Percentiles rank a stretch among this genome's conserved stretches.
Evolutionary conservation across 2,888 invertebrate species (phyloP).

Genomic region (Steinernema hermaphroditum): DNA sequence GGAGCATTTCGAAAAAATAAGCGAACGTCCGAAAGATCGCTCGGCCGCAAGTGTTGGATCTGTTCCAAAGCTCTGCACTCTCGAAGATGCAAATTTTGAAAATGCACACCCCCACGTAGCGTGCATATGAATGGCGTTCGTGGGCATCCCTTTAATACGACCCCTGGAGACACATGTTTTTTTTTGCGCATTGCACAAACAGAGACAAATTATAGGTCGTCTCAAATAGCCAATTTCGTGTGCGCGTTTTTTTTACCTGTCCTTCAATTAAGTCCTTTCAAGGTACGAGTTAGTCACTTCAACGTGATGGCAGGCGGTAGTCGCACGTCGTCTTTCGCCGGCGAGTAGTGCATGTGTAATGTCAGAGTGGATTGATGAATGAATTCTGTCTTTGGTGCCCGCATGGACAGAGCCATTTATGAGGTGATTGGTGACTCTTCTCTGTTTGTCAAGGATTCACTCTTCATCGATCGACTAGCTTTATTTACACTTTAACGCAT

Average conservation of each 20-base stretch:
- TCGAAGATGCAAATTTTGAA: not conserved
- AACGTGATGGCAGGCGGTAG: not conserved
- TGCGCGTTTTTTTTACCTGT: not conserved
- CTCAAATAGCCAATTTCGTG: not conserved
- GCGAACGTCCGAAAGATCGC: conserved; percentile 15
- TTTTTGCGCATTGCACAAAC: not conserved
- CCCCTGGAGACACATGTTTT: not conserved
- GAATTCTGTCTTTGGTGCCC: not conserved
- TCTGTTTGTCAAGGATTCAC: too few species aligned
- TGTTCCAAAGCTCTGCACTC: conserved; percentile 9
- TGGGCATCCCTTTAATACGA: not conserved
- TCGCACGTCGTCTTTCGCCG: not conserved
- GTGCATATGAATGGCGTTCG: not conserved
- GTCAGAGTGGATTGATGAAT: not conserved
- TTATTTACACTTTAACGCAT: too few species aligned
- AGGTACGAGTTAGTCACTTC: not conserved
- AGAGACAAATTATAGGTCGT: not conserved
- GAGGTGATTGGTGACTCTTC: not conserved
- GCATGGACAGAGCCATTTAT: conserved; percentile 6
- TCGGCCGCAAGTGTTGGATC: conserved; percentile 19
- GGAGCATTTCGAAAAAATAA: conserved; percentile 21
- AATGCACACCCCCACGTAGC: not conserved
- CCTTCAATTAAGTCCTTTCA: not conserved
- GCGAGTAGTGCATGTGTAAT: conserved; percentile 12
- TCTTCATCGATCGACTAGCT: too few species aligned